These are phyloP conservation scores for Sigmodon hispidus DNA, from an alignment of 2,113 vertebrate genomes.

Conservation along the genomic window DNA sequence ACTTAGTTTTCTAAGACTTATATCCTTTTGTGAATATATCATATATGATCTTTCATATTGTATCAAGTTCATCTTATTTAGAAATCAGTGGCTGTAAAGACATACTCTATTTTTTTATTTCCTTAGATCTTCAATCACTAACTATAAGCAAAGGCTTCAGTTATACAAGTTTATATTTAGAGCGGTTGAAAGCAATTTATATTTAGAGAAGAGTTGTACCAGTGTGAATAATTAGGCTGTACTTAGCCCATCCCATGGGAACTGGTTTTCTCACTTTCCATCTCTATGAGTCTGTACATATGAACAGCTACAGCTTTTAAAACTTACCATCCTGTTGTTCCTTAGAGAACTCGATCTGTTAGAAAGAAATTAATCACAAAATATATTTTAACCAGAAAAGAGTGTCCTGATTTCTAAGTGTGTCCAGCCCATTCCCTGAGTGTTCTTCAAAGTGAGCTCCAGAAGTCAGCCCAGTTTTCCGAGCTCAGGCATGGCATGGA, in stretches of 20 bases:
- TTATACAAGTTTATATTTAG: slow-evolving; percentile 67
- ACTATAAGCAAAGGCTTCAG: slow-evolving; percentile 45
- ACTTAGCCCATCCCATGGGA: slow-evolving; percentile 57
- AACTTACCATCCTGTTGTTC: slow-evolving; percentile 92
- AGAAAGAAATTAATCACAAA: slow-evolving; percentile 88
- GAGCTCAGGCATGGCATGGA: slow-evolving; percentile 79
- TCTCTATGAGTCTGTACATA: slow-evolving; percentile 64
- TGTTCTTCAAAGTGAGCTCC: slow-evolving; percentile 82
- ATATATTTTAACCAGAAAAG: slow-evolving; percentile 84
- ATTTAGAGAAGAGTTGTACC: slow-evolving; percentile 65
- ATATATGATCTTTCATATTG: background rate
- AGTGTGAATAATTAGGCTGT: slow-evolving; percentile 55
- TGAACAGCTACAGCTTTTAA: slow-evolving; percentile 70
- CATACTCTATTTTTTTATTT: slow-evolving; percentile 44
- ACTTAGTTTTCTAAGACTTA: background rate
- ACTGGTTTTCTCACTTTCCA: slow-evolving; percentile 46
- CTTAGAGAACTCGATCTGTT: slow-evolving; percentile 92
- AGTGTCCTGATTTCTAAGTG: slow-evolving; percentile 76
- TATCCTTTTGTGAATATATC: background rate
- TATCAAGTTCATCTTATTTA: slow-evolving; percentile 47
- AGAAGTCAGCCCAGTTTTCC: slow-evolving; percentile 69
- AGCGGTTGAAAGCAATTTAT: slow-evolving; percentile 62
- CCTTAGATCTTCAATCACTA: slow-evolving; percentile 51
- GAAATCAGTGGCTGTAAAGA: background rate
- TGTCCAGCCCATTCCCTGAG: slow-evolving; percentile 83